Conservation (phyloP, 2,797 vertebrate species). For the Acipenser oxyrinchus region DNA sequence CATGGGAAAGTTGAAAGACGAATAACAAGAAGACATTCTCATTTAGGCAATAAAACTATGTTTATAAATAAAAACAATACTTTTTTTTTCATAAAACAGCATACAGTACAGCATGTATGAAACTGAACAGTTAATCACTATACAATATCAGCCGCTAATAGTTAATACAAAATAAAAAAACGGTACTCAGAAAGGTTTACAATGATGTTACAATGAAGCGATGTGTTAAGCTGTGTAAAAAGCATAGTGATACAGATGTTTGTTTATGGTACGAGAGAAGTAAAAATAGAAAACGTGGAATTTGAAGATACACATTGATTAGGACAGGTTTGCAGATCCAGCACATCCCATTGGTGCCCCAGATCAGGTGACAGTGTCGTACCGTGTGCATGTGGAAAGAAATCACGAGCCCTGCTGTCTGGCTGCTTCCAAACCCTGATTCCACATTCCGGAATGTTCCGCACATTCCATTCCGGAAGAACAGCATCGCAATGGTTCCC, state of each 20-base stretch:
- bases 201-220: constrained; percentile 24
- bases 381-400: no score
- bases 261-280: constrained; percentile 25
- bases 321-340: no score
- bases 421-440: no score
- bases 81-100: constrained; percentile 58
- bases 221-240: constrained; percentile 20
- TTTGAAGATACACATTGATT: no score
- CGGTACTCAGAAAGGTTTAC: constrained; percentile 22
- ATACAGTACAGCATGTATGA: constrained; percentile 44
- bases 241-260: constrained; percentile 22
- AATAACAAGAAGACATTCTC: not conserved
- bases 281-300: constrained; percentile 13
- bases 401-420: no score
- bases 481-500: no score
- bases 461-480: no score
- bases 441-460: no score
- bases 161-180: constrained; percentile 23
- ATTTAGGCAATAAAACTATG: constrained; percentile 73
- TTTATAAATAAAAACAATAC: constrained; percentile 74
- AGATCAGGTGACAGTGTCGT: no score
- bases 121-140: constrained; percentile 45
- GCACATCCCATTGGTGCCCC: no score
- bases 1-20: no score
- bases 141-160: constrained; percentile 47